Evolutionary conservation across 2,113 vertebrate species (phyloP), one percentile per base, ranked within the genome.

Genomic region (Macroglossus sobrinus): DNA sequence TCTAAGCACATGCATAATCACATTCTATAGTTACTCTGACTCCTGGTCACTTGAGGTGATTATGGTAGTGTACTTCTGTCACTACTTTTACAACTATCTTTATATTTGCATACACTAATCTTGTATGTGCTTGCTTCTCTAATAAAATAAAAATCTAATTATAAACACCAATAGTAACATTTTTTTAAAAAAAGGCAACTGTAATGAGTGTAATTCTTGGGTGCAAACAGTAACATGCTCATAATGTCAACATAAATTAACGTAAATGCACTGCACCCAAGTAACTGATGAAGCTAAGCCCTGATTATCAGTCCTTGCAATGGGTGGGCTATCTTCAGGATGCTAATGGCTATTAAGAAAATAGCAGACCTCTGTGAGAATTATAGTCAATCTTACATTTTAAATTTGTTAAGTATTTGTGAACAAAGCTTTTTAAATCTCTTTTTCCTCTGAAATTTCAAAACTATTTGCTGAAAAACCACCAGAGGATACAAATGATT

Each of bases 61-160:
- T 84, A 55, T 33, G 47, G n/a, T 50, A 10, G 8, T 63, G 1
- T 74, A 92, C 43, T 92, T 94, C 28, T 86, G 45, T 72, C 59
- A 78, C n/a, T 79, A 86, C 61, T 82, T 90, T 93, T 82, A 43
- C 28, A 90, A 69, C 26, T 85, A 63, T 43, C 18, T 92, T 86
- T 45, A 63, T 57, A 40, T 76, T 89, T 84, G 69, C 6, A 63
- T 74, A 81, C 79, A 74, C n/a, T 72, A 78, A 26, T 55, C 82
- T 61, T 69, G 9, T 74, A 55, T 74, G 19, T 15, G 26, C 79
- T 50, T 76, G 21, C 16, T 92, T 74, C 14, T 90, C 93, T 90
- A 40, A 53, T 86, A 78, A 75, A 95, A 81, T 76, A 82, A 47
- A 95, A 72, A 90, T 82, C 4, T 38, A 84, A 78, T 47, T 79